Evolutionary conservation across 2,113 vertebrate species (phyloP), one percentile per base, ranked within the genome.

Genomic region (Callorhinus ursinus): DNA sequence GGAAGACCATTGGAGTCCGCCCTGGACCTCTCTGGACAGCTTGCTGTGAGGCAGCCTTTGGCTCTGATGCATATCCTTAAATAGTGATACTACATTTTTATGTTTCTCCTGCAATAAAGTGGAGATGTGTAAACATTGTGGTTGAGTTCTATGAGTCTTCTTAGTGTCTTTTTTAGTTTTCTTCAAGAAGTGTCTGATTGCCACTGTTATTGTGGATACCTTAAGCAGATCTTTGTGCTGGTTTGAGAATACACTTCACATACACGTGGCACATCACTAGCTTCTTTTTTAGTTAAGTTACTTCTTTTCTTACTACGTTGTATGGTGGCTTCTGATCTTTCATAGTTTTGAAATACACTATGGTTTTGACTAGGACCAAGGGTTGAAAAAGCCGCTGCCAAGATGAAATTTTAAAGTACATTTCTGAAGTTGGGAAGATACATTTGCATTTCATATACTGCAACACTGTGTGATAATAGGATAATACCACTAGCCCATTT

Each of bases 371-470:
- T 53, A 90, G 39, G 4, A 87, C 3, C 36, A 74, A 77, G 1
- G 18, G 8, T 77, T 92, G 28, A 87, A 86, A 94, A 83, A 7
- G 15, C 1, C 80, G 4, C 10, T 92, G 4, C 36, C 39, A 74
- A 80, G 69, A 51, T 63, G 51, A 69, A 92, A 96, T 77, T 72
- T 31, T 42, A 76, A 94, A 87, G 12, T n/a, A 39, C 5, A 42
- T 76, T 91, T 95, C 69, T 91, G 31, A 81, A 81, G 28, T n/a
- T 72, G 33, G 65, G 82, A 96, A 94, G 16, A 65, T 59, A 59
- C 65, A 22, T 49, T 57, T 93, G 16, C 7, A 86, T 86, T 46
- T 76, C 76, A 39, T 82, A 90, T 33, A 31, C 33, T 12, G 12
- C 2, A 71, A 28, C 6, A 15, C 9, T 57, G 13, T 85, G 9